Conservation (phyloP, 1,140 invertebrate genomes). For the Hesperophylax magnus region DNA sequence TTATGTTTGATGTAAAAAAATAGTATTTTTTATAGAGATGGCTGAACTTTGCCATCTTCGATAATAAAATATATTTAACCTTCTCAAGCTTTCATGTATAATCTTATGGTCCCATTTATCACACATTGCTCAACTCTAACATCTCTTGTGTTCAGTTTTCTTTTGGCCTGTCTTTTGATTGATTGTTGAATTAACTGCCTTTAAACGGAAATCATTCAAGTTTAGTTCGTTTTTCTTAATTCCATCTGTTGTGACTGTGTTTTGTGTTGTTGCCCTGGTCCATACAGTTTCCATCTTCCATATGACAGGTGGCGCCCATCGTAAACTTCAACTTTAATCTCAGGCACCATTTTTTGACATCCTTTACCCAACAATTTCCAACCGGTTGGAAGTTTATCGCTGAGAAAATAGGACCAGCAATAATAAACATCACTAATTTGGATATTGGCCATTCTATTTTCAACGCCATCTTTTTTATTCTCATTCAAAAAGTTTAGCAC, state of each 20-base stretch:
- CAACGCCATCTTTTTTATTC: too few species aligned
- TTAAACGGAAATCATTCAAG: not conserved
- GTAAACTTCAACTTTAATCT: not conserved
- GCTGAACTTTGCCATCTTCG: too few species aligned
- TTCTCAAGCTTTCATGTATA: not conserved
- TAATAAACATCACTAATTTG: too few species aligned
- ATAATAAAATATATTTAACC: too few species aligned
- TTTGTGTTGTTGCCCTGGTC: not conserved
- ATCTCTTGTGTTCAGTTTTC: not conserved
- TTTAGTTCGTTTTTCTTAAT: not conserved
- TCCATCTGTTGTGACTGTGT: not conserved
- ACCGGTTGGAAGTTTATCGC: too few species aligned
- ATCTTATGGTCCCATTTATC: not conserved
- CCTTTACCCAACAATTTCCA: not conserved
- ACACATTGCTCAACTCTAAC: not conserved
- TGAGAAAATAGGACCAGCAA: too few species aligned
- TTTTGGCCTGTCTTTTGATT: too few species aligned
- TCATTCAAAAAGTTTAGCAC: too few species aligned
- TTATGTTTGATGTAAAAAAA: too few species aligned
- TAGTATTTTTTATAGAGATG: too few species aligned
- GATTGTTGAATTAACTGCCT: too few species aligned
- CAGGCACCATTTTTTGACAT: not conserved
- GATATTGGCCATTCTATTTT: too few species aligned
- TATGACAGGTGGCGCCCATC: constrained; percentile 12
- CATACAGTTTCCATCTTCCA: not conserved